phyloP scores from a whole-genome alignment of 2,888 invertebrate genomes.

The Creontiades dilutus region DNA sequence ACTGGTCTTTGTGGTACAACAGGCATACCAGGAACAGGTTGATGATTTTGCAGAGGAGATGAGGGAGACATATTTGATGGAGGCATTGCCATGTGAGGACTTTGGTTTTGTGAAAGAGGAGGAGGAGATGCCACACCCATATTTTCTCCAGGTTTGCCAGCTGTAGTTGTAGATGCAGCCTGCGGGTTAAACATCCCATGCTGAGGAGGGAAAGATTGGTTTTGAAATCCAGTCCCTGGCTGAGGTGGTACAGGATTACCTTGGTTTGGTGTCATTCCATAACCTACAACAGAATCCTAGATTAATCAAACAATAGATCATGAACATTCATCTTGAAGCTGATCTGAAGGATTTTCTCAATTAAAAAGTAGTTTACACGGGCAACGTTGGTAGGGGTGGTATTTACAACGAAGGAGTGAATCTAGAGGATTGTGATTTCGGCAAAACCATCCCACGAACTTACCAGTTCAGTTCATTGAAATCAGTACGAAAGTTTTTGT shows the following conservation, averaged over 20 bases:
- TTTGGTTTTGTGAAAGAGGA: slow-evolving; percentile 5
- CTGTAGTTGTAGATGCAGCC: no score
- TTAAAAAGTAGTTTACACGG: no score
- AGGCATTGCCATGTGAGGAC: background rate
- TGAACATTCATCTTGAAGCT: no score
- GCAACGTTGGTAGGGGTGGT: no score
- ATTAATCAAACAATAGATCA: no score
- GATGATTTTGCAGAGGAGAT: slow-evolving; percentile 74
- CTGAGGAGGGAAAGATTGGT: background rate
- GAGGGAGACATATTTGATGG: slow-evolving; percentile 5
- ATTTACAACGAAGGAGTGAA: no score
- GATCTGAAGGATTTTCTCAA: no score
- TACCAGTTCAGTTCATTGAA: no score
- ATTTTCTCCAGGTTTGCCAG: no score
- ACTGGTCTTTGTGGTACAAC: slow-evolving; percentile 73
- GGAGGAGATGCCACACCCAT: background rate
- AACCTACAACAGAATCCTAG: background rate
- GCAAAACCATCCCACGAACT: no score
- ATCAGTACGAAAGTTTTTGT: no score
- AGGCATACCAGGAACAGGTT: slow-evolving; percentile 76
- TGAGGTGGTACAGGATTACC: background rate
- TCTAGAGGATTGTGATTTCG: no score
- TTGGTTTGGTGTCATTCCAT: background rate
- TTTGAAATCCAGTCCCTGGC: background rate
- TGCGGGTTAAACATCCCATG: background rate